Conservation (phyloP, 2,888 invertebrate species). For the Philhelius pedissequus region DNA sequence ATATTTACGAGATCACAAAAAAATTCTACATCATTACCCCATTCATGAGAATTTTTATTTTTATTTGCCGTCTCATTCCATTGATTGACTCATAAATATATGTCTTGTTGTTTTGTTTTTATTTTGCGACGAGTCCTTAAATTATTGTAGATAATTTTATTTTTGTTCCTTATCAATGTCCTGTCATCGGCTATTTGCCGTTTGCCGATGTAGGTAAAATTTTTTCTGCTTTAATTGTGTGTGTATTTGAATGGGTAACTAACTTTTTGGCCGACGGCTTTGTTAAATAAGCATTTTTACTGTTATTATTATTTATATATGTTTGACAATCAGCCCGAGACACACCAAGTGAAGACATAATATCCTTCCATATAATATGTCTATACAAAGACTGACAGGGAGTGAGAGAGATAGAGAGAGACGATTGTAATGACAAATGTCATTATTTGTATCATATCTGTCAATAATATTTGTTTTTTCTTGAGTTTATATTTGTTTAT, state of each 20-base stretch:
- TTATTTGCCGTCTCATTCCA: not conserved
- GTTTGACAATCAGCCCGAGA: not conserved
- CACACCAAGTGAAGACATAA: not conserved
- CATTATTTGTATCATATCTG: conserved; percentile 32
- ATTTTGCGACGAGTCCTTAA: conserved; percentile 2
- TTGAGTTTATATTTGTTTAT: not conserved
- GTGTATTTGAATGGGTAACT: conserved; percentile 39
- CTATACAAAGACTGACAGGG: too few relatives aligned
- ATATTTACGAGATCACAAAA: conserved; percentile 54
- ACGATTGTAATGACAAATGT: conserved; percentile 42
- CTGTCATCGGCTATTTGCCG: conserved; percentile 50
- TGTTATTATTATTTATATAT: conserved; percentile 14
- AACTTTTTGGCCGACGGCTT: conserved; percentile 45
- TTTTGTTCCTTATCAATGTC: conserved; percentile 55
- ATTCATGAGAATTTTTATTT: conserved; percentile 41
- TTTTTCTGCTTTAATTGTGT: too few relatives aligned
- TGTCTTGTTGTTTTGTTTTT: not conserved
- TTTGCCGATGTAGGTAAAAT: conserved; percentile 7
- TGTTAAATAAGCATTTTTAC: conserved; percentile 40
- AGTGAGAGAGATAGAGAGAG: not conserved
- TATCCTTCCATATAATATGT: conserved; percentile 11
- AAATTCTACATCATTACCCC: conserved; percentile 59
- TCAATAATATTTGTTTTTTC: not conserved
- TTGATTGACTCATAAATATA: not conserved
- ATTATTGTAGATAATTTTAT: conserved; percentile 40